Evolutionary conservation across 2,113 vertebrate genomes (phyloP).

Genomic region (Prinia subflava): DNA sequence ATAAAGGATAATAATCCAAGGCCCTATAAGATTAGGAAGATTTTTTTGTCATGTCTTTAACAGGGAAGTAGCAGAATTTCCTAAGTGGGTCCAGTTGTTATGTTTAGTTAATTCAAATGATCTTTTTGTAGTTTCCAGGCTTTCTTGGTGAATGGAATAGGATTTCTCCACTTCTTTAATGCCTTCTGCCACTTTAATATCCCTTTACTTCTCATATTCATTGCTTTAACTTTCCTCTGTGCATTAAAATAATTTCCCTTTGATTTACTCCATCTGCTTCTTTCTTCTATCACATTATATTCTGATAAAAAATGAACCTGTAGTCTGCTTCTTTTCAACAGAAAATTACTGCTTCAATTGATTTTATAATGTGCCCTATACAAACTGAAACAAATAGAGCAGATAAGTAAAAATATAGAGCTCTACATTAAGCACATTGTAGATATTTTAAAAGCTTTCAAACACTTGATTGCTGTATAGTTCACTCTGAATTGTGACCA

Average conservation of each 20-base stretch:
- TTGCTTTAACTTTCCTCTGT: neutral
- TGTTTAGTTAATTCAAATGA: neutral
- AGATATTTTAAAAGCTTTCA: slow-evolving; percentile 66
- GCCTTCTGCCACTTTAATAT: neutral
- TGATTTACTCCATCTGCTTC: slow-evolving; percentile 38
- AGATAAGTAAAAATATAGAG: slow-evolving; percentile 56
- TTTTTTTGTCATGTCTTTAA: neutral
- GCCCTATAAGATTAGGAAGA: neutral
- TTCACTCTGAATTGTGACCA: slow-evolving; percentile 53
- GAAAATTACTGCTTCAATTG: slow-evolving; percentile 29
- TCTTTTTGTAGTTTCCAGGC: neutral
- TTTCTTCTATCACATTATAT: slow-evolving; percentile 5
- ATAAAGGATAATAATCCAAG: neutral
- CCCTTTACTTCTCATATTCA: neutral
- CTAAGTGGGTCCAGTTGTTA: neutral
- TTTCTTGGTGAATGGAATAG: neutral
- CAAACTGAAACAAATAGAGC: slow-evolving; percentile 61
- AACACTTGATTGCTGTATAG: slow-evolving; percentile 35
- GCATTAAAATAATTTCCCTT: neutral
- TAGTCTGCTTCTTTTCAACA: slow-evolving; percentile 27
- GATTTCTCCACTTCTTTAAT: neutral
- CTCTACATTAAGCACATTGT: slow-evolving; percentile 27
- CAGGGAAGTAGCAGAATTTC: neutral
- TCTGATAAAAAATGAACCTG: neutral
- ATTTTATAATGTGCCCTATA: slow-evolving; percentile 64